Conservation (phyloP, 2,888 invertebrate genomes). For the Monochamus alternatus region DNA sequence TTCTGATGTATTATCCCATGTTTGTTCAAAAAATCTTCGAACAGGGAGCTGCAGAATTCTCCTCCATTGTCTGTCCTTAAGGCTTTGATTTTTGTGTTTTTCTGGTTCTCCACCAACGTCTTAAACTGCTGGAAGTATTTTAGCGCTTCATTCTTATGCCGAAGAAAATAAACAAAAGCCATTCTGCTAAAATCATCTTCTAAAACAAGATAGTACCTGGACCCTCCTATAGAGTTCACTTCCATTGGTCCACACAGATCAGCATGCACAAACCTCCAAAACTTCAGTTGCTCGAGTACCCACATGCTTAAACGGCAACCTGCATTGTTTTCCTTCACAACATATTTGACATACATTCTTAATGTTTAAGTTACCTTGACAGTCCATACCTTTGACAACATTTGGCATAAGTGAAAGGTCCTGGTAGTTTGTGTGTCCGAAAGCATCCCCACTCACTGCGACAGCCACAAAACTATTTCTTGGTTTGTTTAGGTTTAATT, state of each 20-base stretch:
- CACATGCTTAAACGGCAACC: constrained; percentile 18
- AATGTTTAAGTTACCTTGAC: constrained; percentile 14
- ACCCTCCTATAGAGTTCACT: constrained; percentile 37
- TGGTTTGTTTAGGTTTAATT: constrained; percentile 29
- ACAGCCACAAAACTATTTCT: constrained; percentile 16
- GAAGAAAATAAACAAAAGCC: constrained; percentile 46
- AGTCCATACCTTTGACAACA: too few relatives aligned
- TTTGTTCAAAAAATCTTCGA: neutral
- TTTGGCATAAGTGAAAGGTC: too few relatives aligned
- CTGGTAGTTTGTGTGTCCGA: constrained; percentile 43
- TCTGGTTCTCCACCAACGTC: neutral
- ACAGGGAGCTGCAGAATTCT: neutral
- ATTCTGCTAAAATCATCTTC: constrained; percentile 46
- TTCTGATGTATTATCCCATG: neutral
- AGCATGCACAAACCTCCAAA: constrained; percentile 44
- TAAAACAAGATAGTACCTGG: constrained; percentile 45
- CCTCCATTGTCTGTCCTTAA: neutral
- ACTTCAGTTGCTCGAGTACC: constrained; percentile 35
- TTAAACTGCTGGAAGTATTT: constrained; percentile 37
- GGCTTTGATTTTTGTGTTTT: neutral
- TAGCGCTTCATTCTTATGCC: constrained; percentile 43
- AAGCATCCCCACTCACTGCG: constrained; percentile 31
- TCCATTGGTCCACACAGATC: constrained; percentile 26
- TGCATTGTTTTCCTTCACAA: constrained; percentile 37
- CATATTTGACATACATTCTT: constrained; percentile 32